Evolutionary conservation across 2,797 vertebrate genomes (phyloP), one percentile per base, ranked within the genome.

Genomic region (Pangasius larnaudii): DNA sequence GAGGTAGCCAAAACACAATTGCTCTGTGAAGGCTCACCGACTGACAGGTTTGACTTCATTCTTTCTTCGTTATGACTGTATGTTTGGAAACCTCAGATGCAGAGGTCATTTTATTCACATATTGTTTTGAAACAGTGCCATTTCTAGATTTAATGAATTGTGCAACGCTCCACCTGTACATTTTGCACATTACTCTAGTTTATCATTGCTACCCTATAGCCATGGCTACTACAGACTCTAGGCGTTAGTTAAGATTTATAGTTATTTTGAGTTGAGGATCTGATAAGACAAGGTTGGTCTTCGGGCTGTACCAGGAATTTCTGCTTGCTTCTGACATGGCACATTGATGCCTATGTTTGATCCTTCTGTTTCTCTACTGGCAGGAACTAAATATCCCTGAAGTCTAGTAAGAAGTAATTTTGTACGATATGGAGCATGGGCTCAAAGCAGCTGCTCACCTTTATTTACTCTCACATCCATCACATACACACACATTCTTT

Each of bases 401-500:
- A 74, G 67, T 58, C 67, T 19, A 72, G 51, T 72, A 56, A 58
- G 67, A 58, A 85, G 53, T 85, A 27, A 85, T 74, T 74, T 59
- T 85, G 53, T 74, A 58, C 0, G 36, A 74, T 59, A 5, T 42
- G 59, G 33, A 16, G 16, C 84, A 58, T 3, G 16, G 69, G 33
- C 63, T 67, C 77, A 30, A 86, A 91, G 86, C 85, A 89, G 87
- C 89, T 89, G 89, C 78, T 91, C 85, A 72, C 88, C 82, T 91
- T 90, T 92, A 90, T 93, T 91, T 91, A 91, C 89, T 85, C 84
- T 88, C 49, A 77, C 86, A 91, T 93, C 90, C 90, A 91, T 92
- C 91, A 92, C 77, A 42, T 46, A 61, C 71, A 67, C 87, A 85
- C 82, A 87, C 85, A 67, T 36, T 53, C 11, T 63, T 49, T 63